Base-by-base conservation (phyloP, 2,797 vertebrate species). In the Myotis pilosus region DNA sequence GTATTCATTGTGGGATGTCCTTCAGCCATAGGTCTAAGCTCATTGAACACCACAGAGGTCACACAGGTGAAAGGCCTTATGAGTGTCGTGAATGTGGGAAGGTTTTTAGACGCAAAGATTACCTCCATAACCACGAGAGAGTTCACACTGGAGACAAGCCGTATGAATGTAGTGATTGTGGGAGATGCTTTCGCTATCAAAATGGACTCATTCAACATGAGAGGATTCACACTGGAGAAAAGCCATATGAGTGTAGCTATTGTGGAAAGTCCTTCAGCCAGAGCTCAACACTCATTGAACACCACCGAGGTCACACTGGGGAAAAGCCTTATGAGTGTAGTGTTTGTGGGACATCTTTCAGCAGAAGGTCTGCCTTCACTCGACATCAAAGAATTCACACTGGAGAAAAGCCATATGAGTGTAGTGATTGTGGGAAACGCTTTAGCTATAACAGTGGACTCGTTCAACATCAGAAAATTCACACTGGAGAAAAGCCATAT, bases 121-220 rank as follows among this genome's bases (percentile, higher is more conserved):
- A 92, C 89, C 96, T 97, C 30, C 85, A 89, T 86, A 74, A 96
- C 5, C 96, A 97, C 41, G 68, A 81, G 23, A 85, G 95, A 66
- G 87, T 95, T 68, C 95, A 96, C 69, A 97, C 91, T 16, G 92
- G 96, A 68, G 96, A 96, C 55, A 95, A 84, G 51, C 95, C 96
- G 13, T 95, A 92, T 38, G 75, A 95, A 30, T 97, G 95, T 53
- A 41, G 55, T 1, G 8, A 20, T 33, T 68, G 64, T 51, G 72
- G 72, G 72, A 75, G 49, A 75, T n/a, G 28, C 30, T 75, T 75
- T 75, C n/a, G 72, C 25, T 30, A 62, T 30, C 60, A n/a, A 19
- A 49, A n/a, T 4, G 64, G 17, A 68, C 72, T 49, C 30, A 20
- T n/a, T 33, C 17, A 75, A 33, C 28, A 51, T 19, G 17, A 19